phyloP scores from a whole-genome alignment of 2,888 invertebrate species.

The Bellardia pandia region DNA sequence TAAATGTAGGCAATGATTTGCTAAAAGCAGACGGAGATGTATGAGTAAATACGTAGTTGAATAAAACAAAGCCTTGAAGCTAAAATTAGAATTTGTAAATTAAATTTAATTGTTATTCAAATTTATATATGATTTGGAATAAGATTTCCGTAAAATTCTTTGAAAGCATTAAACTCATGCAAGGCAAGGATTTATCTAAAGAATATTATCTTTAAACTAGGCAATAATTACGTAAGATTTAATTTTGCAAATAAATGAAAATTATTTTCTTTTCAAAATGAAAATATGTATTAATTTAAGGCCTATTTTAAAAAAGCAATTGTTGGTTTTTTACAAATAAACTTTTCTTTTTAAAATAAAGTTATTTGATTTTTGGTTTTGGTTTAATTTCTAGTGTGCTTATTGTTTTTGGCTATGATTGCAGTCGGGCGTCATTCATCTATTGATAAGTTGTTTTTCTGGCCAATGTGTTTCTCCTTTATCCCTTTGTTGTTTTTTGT shows the following conservation, averaged over 20 bases:
- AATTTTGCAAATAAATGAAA: not conserved
- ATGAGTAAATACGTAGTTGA: not conserved
- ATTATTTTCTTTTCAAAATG: not conserved
- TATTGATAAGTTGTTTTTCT: slow-evolving; percentile 54
- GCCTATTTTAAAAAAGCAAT: not conserved
- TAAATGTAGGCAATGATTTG: slow-evolving; percentile 51
- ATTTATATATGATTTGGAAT: slow-evolving; percentile 12
- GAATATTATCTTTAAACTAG: not conserved
- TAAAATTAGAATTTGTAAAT: slow-evolving; percentile 28
- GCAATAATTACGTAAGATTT: not conserved
- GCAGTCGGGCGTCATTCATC: slow-evolving; percentile 48
- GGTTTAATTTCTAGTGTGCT: slow-evolving; percentile 3
- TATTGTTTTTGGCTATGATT: slow-evolving; percentile 32
- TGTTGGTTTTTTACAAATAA: not conserved
- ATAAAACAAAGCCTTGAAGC: slow-evolving; percentile 5
- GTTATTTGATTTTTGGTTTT: slow-evolving; percentile 11
- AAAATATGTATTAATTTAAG: not conserved
- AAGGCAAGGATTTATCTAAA: not conserved
- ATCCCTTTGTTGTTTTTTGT: not conserved
- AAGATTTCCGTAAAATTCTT: not conserved
- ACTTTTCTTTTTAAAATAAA: not conserved
- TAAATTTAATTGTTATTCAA: slow-evolving; percentile 54
- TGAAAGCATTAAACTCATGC: not conserved
- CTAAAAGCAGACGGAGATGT: slow-evolving; percentile 3
- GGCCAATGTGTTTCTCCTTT: slow-evolving; percentile 24